phyloP scores from a whole-genome alignment of 2,888 invertebrate species.

The Caenorhabditis zanzibari region DNA sequence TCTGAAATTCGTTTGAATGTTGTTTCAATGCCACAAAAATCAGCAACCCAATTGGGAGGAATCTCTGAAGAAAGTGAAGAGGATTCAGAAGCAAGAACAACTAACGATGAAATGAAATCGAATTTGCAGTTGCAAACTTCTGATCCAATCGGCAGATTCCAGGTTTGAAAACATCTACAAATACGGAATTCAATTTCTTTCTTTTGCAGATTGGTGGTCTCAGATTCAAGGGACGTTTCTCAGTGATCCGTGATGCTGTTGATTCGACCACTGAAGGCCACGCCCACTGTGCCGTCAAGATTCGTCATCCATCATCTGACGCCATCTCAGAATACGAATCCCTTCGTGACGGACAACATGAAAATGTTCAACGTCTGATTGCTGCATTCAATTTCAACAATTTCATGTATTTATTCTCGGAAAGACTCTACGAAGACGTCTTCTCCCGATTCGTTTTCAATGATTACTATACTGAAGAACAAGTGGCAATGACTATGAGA shows the following conservation, averaged over 20 bases:
- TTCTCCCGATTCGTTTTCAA: constrained; percentile 92
- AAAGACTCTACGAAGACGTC: constrained; percentile 88
- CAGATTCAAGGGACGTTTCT: constrained; percentile 89
- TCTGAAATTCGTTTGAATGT: constrained; percentile 72
- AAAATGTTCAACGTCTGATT: constrained; percentile 88
- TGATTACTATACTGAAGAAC: constrained; percentile 94
- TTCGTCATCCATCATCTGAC: constrained; percentile 84
- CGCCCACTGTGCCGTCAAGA: constrained; percentile 91
- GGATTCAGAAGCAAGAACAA: constrained; percentile 64
- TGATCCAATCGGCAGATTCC: constrained; percentile 71
- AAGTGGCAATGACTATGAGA: constrained; percentile 89
- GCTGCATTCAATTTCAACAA: constrained; percentile 85
- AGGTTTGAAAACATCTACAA: constrained; percentile 22
- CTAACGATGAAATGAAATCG: constrained; percentile 39
- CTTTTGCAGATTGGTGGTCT: constrained; percentile 66
- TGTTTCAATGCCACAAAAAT: constrained; percentile 72
- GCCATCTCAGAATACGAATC: constrained; percentile 92
- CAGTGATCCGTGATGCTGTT: constrained; percentile 89
- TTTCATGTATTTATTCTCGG: constrained; percentile 84
- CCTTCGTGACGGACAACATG: constrained; percentile 89
- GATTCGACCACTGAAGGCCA: constrained; percentile 88
- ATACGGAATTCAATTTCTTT: background rate
- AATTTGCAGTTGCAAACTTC: constrained; percentile 61
- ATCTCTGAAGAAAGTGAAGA: constrained; percentile 75
- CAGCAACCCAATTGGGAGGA: constrained; percentile 66